Percentiles rank a stretch among this genome's conserved stretches.
Conservation (phyloP, 2,113 vertebrate species). For the Tricholaema leucomelas region DNA sequence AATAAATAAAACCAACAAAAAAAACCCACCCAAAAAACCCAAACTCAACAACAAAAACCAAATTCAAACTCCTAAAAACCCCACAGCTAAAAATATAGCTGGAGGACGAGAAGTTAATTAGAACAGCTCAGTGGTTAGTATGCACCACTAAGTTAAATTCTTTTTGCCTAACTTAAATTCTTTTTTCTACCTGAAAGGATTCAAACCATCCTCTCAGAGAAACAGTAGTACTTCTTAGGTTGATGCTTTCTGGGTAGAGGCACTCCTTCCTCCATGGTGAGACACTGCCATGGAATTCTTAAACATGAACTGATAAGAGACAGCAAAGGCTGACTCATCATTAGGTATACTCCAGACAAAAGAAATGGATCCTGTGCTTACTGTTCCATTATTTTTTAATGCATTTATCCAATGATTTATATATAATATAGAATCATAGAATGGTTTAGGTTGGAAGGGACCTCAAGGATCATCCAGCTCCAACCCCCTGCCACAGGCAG, state of each 20-base stretch:
- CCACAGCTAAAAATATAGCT: neutral
- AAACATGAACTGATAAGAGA: neutral
- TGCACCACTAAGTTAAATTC: neutral
- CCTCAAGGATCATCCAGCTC: too few species aligned
- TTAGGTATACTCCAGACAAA: neutral
- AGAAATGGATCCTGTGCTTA: neutral
- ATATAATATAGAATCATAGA: too few species aligned
- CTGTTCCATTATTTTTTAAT: neutral
- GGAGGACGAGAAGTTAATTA: neutral
- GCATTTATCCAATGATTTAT: neutral
- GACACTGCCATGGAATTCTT: neutral
- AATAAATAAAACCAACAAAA: neutral
- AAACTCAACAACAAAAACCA: neutral
- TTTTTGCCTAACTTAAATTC: neutral
- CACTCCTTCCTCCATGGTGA: neutral
- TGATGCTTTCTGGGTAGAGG: neutral
- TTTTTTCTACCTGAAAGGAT: neutral
- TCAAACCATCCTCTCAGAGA: neutral
- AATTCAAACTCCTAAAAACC: accelerated
- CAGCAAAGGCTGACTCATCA: neutral
- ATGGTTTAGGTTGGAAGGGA: too few species aligned
- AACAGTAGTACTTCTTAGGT: neutral
- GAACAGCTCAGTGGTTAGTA: neutral
- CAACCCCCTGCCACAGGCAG: too few species aligned
- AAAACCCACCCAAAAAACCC: accelerated